A percentile compares a stretch with the other conserved stretches of the same genome.
These are phyloP conservation scores for Salmo trutta DNA, from an alignment of 2,797 vertebrate species.

Conservation along the genomic window DNA sequence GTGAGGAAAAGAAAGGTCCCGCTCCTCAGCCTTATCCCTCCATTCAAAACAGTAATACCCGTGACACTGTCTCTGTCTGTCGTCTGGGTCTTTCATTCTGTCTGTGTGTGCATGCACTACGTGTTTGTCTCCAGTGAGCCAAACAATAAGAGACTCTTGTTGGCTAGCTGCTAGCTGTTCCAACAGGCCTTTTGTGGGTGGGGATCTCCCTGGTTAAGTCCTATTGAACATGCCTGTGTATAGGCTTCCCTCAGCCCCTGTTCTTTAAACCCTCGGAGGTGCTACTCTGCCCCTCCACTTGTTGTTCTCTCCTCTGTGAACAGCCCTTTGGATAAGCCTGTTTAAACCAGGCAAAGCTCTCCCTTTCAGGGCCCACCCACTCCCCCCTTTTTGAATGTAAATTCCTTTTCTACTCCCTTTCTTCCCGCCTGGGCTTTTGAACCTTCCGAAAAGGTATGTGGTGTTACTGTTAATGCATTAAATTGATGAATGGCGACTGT, in stretches of 20 bases:
- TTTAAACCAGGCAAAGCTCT: conserved; percentile 57
- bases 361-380: conserved; percentile 50
- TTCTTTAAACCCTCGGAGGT: conserved; percentile 42
- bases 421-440: conserved; percentile 34
- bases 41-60: too few species aligned
- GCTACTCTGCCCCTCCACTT: conserved; percentile 23
- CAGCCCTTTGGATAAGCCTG: conserved; percentile 48
- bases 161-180: conserved; percentile 24
- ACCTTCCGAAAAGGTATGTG: conserved; percentile 36
- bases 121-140: neutral
- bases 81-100: too few species aligned
- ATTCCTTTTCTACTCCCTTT: conserved; percentile 27
- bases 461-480: conserved; percentile 43
- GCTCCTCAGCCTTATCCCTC: too few species aligned
- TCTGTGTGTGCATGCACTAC: neutral
- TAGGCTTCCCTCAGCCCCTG: conserved; percentile 42
- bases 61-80: too few species aligned
- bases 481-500: conserved; percentile 16
- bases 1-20: neutral
- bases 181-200: conserved; percentile 38
- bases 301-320: conserved; percentile 57
- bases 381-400: conserved; percentile 35
- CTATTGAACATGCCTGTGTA: conserved; percentile 51
- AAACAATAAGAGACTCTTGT: conserved; percentile 19
- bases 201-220: conserved; percentile 43